Conservation (phyloP, 2,113 vertebrate genomes). For the Furnarius figulus region DNA sequence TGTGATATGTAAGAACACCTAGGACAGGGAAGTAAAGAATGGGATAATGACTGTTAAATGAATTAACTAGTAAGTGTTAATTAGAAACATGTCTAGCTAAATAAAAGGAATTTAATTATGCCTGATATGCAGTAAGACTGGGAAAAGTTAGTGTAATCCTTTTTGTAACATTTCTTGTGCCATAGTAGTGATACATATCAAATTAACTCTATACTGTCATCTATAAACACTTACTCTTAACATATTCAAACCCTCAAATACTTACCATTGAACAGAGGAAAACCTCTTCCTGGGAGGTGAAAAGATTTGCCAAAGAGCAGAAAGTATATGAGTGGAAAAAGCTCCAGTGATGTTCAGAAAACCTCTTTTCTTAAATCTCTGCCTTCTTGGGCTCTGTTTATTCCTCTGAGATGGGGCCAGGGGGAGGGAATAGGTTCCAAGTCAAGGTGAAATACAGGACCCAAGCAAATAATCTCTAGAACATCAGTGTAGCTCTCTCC, state of each 20-base stretch:
- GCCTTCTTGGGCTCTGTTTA: not conserved
- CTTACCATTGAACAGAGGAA: not conserved
- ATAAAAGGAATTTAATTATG: not conserved
- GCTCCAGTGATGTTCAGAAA: not conserved
- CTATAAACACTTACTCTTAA: not conserved
- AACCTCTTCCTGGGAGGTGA: not conserved
- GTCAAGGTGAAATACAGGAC: not conserved
- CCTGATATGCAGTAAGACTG: rapidly evolving
- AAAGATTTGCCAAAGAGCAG: not conserved
- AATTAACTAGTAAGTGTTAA: not conserved
- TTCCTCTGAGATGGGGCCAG: not conserved
- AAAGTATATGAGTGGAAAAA: not conserved
- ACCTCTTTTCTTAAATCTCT: not conserved
- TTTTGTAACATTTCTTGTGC: not conserved
- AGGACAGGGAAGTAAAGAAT: not conserved
- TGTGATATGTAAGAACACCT: not conserved
- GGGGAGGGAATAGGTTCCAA: not conserved
- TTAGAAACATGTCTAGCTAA: not conserved
- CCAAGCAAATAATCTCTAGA: not conserved
- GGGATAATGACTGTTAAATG: not conserved
- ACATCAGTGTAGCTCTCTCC: not conserved
- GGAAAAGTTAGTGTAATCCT: not conserved
- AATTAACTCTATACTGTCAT: not conserved
- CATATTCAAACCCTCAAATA: not conserved
- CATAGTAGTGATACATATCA: not conserved